Percentiles rank a stretch among this genome's conserved stretches.
These are phyloP conservation scores for Ageneiosus marmoratus DNA, from an alignment of 2,113 vertebrate species.

Conservation along the genomic window DNA sequence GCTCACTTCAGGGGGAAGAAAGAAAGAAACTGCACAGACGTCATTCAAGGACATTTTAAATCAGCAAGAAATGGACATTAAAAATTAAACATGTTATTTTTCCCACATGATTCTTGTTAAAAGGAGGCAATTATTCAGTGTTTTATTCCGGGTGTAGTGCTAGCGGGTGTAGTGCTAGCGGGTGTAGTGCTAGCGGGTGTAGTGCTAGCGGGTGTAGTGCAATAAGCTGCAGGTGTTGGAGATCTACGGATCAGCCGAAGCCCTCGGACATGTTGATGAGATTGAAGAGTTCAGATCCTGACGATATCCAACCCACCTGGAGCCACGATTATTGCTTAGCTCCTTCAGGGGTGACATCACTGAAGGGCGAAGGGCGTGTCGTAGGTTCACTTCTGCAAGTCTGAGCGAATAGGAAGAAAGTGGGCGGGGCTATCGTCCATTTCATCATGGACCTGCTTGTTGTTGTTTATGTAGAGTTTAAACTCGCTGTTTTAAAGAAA, in stretches of 20 bases:
- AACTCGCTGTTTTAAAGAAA: too few relatives aligned
- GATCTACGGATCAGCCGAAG: too few relatives aligned
- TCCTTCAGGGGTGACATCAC: too few relatives aligned
- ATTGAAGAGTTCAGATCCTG: not conserved
- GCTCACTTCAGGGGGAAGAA: too few relatives aligned
- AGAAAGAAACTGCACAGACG: not conserved
- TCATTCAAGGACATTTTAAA: not conserved
- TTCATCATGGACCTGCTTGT: too few relatives aligned
- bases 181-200: too few relatives aligned
- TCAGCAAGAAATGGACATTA: not conserved
- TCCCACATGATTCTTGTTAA: not conserved
- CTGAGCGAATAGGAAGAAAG: not conserved
- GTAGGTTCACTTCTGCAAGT: not conserved
- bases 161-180: too few relatives aligned
- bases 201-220: constrained; percentile 15
- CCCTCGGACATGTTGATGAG: too few relatives aligned
- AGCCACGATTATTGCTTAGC: too few relatives aligned
- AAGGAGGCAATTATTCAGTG: not conserved
- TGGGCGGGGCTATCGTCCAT: not conserved
- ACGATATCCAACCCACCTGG: not conserved
- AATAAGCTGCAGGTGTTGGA: not conserved
- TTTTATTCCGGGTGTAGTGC: too few relatives aligned
- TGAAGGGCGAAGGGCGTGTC: not conserved
- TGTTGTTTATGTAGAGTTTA: not conserved
- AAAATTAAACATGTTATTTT: not conserved